These are phyloP conservation scores for Anastrepha obliqua DNA, from an alignment of 1,140 invertebrate species.

Conservation along the genomic window DNA sequence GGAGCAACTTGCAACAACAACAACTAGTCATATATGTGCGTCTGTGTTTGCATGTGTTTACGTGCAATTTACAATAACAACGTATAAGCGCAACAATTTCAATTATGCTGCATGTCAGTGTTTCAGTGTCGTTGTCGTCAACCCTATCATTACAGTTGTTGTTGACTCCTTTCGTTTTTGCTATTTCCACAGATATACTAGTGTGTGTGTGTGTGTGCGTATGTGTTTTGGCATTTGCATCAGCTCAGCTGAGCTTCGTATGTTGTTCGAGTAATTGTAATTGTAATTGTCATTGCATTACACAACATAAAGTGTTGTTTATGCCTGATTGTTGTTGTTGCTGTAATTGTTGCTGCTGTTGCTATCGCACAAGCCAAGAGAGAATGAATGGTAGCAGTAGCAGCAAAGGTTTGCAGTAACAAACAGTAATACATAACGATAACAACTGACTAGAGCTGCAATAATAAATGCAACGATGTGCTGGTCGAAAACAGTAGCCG, in stretches of 20 bases:
- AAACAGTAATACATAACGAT: background rate
- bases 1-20: no score
- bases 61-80: slow-evolving; percentile 28
- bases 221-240: no score
- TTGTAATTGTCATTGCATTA: slow-evolving; percentile 49
- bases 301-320: slow-evolving; percentile 42
- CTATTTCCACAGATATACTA: background rate
- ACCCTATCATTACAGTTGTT: background rate
- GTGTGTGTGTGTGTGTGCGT: no score
- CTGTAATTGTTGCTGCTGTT: background rate
- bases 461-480: background rate
- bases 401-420: background rate
- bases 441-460: background rate
- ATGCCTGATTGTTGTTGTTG: background rate
- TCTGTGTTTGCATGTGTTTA: background rate
- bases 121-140: background rate
- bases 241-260: slow-evolving; percentile 7
- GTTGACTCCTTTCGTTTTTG: background rate
- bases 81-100: slow-evolving; percentile 30
- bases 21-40: background rate
- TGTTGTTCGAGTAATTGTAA: slow-evolving; percentile 30
- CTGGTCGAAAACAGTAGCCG: no score
- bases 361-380: background rate
- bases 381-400: background rate
- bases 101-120: background rate